Conservation (phyloP, 35 echinoderm and acorn worm species). For the Nesometra sesokonis region DNA sequence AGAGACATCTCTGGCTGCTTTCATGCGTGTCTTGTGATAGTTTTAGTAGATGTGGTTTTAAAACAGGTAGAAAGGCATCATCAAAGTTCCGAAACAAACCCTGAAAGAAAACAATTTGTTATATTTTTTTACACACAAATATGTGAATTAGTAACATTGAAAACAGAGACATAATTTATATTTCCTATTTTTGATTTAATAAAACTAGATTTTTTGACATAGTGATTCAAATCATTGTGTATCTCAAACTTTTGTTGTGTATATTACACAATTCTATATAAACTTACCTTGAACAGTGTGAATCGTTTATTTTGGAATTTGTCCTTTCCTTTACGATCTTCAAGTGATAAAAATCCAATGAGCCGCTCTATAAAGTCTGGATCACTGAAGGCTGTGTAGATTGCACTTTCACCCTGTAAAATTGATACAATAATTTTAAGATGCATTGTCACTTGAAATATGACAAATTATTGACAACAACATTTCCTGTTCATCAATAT, state of each 20-base stretch:
- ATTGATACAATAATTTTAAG: not conserved
- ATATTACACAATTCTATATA: too few relatives aligned
- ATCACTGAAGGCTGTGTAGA: conserved; percentile 62
- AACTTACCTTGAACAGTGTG: conserved; percentile 78
- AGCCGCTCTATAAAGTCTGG: conserved; percentile 61
- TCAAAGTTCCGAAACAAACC: conserved; percentile 85
- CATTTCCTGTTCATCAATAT: too few relatives aligned
- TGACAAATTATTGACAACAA: too few relatives aligned
- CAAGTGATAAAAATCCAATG: conserved; percentile 54
- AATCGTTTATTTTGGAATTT: conserved; percentile 80
- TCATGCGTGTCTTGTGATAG: conserved; percentile 59
- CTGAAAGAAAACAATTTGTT: conserved; percentile 18
- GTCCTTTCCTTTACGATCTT: conserved; percentile 87
- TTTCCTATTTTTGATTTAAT: too few relatives aligned
- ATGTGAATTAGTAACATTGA: too few relatives aligned
- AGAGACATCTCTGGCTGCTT: conserved; percentile 70
- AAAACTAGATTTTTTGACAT: too few relatives aligned
- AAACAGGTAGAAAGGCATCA: conserved; percentile 63
- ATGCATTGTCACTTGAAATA: too few relatives aligned
- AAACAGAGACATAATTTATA: too few relatives aligned
- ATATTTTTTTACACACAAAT: too few relatives aligned
- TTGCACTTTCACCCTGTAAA: conserved; percentile 35
- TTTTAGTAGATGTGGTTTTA: conserved; percentile 66
- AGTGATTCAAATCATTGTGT: too few relatives aligned
- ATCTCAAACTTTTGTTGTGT: too few relatives aligned